Evolutionary conservation across 2,888 invertebrate genomes (phyloP), one percentile per base, ranked within the genome.

Genomic region (Proisotoma minuta): DNA sequence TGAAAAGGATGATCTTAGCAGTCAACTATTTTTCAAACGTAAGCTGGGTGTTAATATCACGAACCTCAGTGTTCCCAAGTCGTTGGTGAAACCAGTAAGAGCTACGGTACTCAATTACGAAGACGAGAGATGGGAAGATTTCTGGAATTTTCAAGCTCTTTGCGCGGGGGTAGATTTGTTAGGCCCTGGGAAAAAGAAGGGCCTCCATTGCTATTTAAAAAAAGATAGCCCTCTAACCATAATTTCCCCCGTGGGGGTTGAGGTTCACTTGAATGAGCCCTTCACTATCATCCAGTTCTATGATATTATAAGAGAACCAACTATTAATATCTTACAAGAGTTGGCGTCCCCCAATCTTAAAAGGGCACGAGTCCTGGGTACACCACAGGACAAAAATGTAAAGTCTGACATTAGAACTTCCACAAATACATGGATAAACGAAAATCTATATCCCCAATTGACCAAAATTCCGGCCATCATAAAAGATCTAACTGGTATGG

Each of bases 401-500:
- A 43, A 43, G 18, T 12, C 10, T 5, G 43, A 43, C 18, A n/a
- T 43, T 5, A 43, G 43, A 43, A 43, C 43, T 43, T 43, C 43
- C 18, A 4, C 5, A 5, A 20, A 18, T 4, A 43, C 43, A 4
- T 43, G 43, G 43, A 4, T 43, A 5, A 8, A 15, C 8, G 34
- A 34, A n/a, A n/a, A n/a, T n/a, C n/a, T n/a, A n/a, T n/a, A n/a
- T n/a, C n/a, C n/a, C n/a, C n/a, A n/a, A n/a, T n/a, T n/a, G n/a
- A n/a, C n/a, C n/a, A n/a, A n/a, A n/a, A n/a, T n/a, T n/a, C 43
- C 43, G 5, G 18, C 5, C 5, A 65, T 75, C 22, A 73, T 77
- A 2, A 62, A 72, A 22, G 53, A 60, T 1, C 69, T 76, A 8
- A 77, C 78, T 3, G 77, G 76, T 2, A 70, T 78, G 4, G 72